Evolutionary conservation across 2,113 vertebrate species (phyloP).

Genomic region (Maylandia zebra): DNA sequence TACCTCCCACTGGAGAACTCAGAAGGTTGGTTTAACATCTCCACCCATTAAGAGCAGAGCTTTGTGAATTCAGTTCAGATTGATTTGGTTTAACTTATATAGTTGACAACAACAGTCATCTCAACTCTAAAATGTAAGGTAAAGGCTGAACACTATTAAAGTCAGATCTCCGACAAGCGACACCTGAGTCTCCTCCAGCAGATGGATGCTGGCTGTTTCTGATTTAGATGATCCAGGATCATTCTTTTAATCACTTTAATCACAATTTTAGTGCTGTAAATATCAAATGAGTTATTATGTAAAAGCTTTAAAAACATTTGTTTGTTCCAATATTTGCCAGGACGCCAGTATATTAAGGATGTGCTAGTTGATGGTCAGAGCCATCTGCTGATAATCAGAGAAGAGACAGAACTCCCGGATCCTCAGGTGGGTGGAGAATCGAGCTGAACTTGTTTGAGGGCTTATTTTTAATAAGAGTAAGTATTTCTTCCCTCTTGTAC

Average conservation of each 20-base stretch:
- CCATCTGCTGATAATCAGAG: conserved; percentile 88
- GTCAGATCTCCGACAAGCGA: background rate
- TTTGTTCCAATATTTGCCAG: conserved; percentile 53
- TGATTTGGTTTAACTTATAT: background rate
- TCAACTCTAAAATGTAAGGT: background rate
- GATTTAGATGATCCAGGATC: background rate
- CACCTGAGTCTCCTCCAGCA: background rate
- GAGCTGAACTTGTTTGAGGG: background rate
- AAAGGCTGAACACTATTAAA: background rate
- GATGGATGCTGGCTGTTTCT: background rate
- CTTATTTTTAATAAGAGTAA: background rate
- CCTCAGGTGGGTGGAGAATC: conserved; percentile 72
- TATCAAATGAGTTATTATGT: background rate
- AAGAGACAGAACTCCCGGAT: conserved; percentile 83
- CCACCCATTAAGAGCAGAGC: background rate
- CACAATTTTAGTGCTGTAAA: background rate
- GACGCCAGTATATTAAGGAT: conserved; percentile 90
- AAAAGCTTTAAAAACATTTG: background rate
- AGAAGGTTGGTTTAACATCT: conserved; percentile 71
- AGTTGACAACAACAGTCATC: background rate
- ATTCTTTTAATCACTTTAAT: background rate
- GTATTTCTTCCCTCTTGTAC: background rate
- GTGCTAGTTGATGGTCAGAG: conserved; percentile 73
- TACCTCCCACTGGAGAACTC: conserved; percentile 85
- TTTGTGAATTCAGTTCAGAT: background rate